Evolutionary conservation across 2,113 vertebrate species (phyloP).

Genomic region (Ochotona curzoniae): DNA sequence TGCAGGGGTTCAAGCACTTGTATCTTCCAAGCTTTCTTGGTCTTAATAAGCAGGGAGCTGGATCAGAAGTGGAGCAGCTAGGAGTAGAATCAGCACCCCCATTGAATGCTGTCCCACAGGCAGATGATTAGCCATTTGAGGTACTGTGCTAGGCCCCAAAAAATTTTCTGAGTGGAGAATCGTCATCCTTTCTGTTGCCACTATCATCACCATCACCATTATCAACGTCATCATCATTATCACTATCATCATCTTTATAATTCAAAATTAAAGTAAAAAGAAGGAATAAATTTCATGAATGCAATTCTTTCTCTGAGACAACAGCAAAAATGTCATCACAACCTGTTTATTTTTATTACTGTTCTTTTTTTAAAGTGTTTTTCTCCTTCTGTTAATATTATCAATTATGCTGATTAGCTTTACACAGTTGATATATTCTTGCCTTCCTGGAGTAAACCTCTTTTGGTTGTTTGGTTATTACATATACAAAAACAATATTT

Average conservation of each 20-base stretch:
- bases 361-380: background rate
- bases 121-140: no score
- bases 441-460: background rate
- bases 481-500: background rate
- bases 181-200: background rate
- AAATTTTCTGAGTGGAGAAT: background rate
- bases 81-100: no score
- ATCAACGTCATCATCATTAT: background rate
- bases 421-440: background rate
- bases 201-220: background rate
- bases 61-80: no score
- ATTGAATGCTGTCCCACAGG: no score
- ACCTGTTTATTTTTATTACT: background rate
- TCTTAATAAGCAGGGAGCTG: no score
- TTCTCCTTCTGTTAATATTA: background rate
- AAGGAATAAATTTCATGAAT: background rate
- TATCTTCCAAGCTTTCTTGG: no score
- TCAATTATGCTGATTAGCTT: background rate
- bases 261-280: background rate
- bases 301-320: background rate
- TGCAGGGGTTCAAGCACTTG: no score
- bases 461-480: background rate
- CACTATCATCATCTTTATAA: background rate
- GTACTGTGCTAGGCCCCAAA: no score
- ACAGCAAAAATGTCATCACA: background rate